Base-by-base conservation (phyloP, 35 echinoderm and acorn worm genomes). In the Anneissia japonica region DNA sequence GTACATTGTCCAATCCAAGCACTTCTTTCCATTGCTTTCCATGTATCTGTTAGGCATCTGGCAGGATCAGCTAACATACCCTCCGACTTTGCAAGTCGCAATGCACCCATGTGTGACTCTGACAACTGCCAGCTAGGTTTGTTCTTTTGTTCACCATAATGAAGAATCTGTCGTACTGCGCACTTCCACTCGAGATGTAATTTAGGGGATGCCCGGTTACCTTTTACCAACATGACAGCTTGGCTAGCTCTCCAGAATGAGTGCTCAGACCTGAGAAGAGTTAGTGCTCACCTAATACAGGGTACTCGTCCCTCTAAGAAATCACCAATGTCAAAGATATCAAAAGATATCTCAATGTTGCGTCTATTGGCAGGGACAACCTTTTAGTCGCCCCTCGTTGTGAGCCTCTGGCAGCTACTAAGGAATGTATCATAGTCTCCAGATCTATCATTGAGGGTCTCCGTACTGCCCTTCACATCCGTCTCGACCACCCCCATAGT, bases 381-480 rank as follows among this genome's bases (percentile, higher is more conserved):
- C 34, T 34, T 1, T 32, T 79, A 32, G 77, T 79, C 4, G 77
- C 35, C 26, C 73, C 5, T 33, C 26, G 26, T 75, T n/a, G n/a
- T n/a, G 73, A 75, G 26, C 73, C 73, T 9, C 32, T 75, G 4
- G 73, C 32, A 5, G 5, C 73, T 75, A 7, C 23, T 9, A 4
- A 23, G 4, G 73, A 75, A 28, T 23, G 4, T 75, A 75, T 75
- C 32, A 33, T 75, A 9, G 73, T n/a, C n/a, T n/a, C n/a, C n/a
- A n/a, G n/a, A n/a, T 75, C 26, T 35, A n/a, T n/a, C n/a, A 4
- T 33, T 23, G 73, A 75, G 3, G 31, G 31, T 4, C 26, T 75
- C 3, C 26, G 4, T 4, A 88, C 93, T 72, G 78, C 93, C 35
- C 84, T 91, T 46, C 85, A 91, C 72, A 36, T 91, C 43, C 84